A percentile compares a stretch with the other conserved stretches of the same genome.
These are phyloP conservation scores for Falcaria lacertinaria DNA, from an alignment of 2,888 invertebrate species.

Conservation along the genomic window DNA sequence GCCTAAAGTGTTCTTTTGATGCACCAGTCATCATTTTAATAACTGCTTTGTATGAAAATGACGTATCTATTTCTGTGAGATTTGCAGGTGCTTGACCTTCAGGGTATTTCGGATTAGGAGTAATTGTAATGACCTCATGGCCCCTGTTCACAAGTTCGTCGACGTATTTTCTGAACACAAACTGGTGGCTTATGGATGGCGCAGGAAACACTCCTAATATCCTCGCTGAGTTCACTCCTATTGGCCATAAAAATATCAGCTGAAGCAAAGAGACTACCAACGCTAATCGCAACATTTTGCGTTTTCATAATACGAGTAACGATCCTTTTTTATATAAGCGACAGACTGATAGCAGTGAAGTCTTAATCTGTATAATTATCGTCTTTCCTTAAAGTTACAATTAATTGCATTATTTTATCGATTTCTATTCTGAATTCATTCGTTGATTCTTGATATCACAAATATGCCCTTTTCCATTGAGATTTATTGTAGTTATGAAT, in stretches of 20 bases:
- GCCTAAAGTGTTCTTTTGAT: not conserved
- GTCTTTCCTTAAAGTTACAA: too few species aligned
- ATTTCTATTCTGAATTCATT: too few species aligned
- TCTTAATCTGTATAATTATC: too few species aligned
- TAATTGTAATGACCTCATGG: conserved; percentile 6
- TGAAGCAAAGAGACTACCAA: not conserved
- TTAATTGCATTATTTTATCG: too few species aligned
- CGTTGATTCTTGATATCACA: too few species aligned
- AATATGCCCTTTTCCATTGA: too few species aligned
- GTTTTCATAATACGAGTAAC: too few species aligned
- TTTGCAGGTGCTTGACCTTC: conserved; percentile 2
- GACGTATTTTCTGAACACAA: conserved; percentile 5
- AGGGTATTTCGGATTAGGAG: conserved; percentile 3
- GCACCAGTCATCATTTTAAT: not conserved
- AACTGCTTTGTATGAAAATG: not conserved
- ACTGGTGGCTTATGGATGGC: conserved; percentile 12
- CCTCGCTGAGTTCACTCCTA: conserved; percentile 10
- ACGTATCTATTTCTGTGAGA: conserved; percentile 6
- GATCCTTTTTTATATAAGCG: too few species aligned
- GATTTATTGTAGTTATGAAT: too few species aligned
- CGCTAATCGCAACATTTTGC: not conserved
- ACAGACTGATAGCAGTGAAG: too few species aligned
- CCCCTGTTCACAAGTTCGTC: conserved; percentile 5
- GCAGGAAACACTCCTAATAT: conserved; percentile 10
- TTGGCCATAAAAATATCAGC: not conserved